Evolutionary conservation across 2,888 invertebrate genomes (phyloP), one percentile per base, ranked within the genome.

Genomic region (Autographa pulchrina): DNA sequence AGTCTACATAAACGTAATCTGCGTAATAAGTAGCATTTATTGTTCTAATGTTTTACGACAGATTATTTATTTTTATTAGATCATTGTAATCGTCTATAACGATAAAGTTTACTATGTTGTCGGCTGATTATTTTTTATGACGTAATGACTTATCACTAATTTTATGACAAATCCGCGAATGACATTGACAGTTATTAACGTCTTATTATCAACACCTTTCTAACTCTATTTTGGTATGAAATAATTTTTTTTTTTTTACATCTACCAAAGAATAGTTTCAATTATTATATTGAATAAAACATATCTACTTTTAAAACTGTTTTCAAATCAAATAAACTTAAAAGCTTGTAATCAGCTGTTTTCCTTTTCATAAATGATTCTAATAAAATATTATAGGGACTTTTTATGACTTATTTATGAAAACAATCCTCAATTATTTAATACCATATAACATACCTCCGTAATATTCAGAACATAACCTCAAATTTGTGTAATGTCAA

Each of bases 401-500:
- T 8, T 48, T 48, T 16, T n/a, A 43, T 43, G 2, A 13, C n/a
- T 48, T 48, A 48, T 14, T 48, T 48, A 48, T n/a, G 2, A 0
- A 48, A 0, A 16, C 9, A 54, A 20, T 20, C 13, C 43, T 9
- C 20, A 54, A 65, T 54, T 70, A 31, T 65, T 62, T 35, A 31
- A 41, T 13, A 65, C 56, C 16, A 70, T 62, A 38, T 66, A 68
- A 77, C 13, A 60, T 18, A 18, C 11, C 14, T 35, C 61, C 56
- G 71, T 77, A 78, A 75, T 64, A 68, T 72, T 65, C 60, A 52
- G 72, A 60, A 65, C 69, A 52, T 63, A 75, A 70, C 68, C 72
- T 80, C 74, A 68, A 75, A 68, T 80, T 71, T 32, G 70, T 75
- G 70, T 81, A 77, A 81, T 81, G 75, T 79, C 79, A 77, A 76